Percentiles rank a stretch among this genome's conserved stretches.
phyloP scores from a whole-genome alignment of 2,797 vertebrate species.

The Pogonophryne albipinna region DNA sequence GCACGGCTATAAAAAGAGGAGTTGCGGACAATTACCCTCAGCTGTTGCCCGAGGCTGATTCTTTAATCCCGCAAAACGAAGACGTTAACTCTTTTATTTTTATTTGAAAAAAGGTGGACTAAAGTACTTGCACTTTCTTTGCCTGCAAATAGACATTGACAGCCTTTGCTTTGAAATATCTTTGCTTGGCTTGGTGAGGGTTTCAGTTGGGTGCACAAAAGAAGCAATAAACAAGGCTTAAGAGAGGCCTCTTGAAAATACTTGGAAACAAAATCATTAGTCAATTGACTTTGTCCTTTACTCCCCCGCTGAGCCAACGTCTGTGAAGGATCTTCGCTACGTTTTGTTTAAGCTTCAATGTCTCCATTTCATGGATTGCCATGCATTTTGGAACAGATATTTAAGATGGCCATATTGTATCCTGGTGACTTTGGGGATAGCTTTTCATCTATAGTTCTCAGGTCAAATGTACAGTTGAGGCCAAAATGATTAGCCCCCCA shows the following conservation, averaged over 20 bases:
- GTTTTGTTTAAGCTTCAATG: constrained; percentile 44
- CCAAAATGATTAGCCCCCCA: no score
- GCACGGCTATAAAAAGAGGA: constrained; percentile 52
- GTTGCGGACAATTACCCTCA: constrained; percentile 53
- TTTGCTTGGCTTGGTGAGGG: constrained; percentile 61
- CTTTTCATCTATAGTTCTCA: neutral
- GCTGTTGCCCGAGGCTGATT: constrained; percentile 50
- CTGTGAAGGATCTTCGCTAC: constrained; percentile 18
- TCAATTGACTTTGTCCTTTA: constrained; percentile 61
- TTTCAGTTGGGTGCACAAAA: constrained; percentile 68
- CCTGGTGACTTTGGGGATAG: neutral
- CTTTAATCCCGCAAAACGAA: constrained; percentile 45
- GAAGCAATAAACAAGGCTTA: constrained; percentile 51
- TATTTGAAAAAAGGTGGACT: constrained; percentile 50
- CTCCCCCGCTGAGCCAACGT: constrained; percentile 29
- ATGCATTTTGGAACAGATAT: neutral
- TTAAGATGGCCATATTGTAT: neutral
- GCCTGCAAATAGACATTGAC: constrained; percentile 64
- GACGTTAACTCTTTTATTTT: constrained; percentile 48
- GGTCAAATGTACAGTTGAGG: neutral
- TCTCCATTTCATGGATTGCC: constrained; percentile 8
- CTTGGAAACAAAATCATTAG: constrained; percentile 72
- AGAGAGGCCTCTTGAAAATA: constrained; percentile 61
- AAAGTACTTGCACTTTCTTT: constrained; percentile 53
- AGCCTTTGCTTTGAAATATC: constrained; percentile 65